Evolutionary conservation across 2,888 invertebrate genomes (phyloP).

Genomic region (Latrodectus elegans): DNA sequence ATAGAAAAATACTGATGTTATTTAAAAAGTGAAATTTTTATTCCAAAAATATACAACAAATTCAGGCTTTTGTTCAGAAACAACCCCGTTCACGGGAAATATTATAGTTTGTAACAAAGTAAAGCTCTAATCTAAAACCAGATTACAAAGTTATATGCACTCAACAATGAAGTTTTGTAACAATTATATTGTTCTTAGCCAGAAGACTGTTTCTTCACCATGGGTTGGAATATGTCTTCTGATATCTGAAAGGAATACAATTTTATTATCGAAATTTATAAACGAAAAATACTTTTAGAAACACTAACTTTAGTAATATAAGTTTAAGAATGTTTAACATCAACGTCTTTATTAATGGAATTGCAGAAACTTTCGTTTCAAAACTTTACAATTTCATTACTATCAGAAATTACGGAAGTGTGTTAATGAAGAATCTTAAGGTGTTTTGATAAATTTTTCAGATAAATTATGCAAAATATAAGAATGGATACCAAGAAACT

Average conservation of each 20-base stretch:
- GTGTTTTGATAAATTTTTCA: neutral
- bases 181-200: slow-evolving; percentile 10
- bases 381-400: neutral
- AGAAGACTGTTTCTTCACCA: slow-evolving; percentile 17
- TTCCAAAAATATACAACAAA: no score
- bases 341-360: neutral
- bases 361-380: neutral
- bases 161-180: neutral
- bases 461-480: neutral
- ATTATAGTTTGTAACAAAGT: no score
- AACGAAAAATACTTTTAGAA: neutral
- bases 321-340: neutral
- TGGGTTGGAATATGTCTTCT: neutral
- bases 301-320: neutral
- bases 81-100: no score
- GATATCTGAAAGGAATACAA: slow-evolving; percentile 20
- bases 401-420: neutral
- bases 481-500: no score
- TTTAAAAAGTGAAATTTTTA: no score
- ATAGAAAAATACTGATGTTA: no score
- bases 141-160: neutral
- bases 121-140: no score
- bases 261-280: neutral
- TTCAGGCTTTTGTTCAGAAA: no score
- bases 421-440: neutral